A percentile compares a stretch with the other conserved stretches of the same genome.
phyloP scores from a whole-genome alignment of 2,797 vertebrate species.

The Paramormyrops hopkinsi region DNA sequence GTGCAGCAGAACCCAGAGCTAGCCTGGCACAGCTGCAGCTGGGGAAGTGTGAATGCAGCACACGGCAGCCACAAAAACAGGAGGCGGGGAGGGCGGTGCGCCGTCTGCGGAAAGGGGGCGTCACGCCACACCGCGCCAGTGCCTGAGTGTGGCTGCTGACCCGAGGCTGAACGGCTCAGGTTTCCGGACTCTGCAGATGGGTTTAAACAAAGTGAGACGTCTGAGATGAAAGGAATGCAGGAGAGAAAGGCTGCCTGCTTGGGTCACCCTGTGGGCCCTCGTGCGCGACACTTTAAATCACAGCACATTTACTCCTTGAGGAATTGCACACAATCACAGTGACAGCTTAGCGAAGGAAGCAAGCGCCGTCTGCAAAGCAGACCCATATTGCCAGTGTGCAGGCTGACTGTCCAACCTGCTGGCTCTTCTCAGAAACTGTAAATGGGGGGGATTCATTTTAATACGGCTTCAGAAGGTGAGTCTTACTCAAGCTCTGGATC shows the following conservation, averaged over 20 bases:
- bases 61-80: neutral
- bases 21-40: conserved; percentile 29
- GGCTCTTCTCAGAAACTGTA: neutral
- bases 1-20: neutral
- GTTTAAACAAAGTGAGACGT: neutral
- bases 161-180: conserved; percentile 12
- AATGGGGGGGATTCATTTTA: neutral
- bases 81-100: conserved; percentile 36
- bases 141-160: neutral
- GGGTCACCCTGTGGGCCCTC: neutral
- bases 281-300: neutral
- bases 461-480: neutral
- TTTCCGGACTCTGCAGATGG: neutral
- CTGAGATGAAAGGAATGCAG: neutral
- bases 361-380: neutral
- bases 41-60: conserved; percentile 12
- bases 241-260: neutral
- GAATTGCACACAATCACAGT: neutral
- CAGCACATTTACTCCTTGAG: neutral
- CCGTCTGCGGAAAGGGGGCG: conserved; percentile 27
- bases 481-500: neutral
- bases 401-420: neutral
- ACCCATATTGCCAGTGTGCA: neutral
- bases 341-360: neutral
- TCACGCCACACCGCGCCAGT: neutral